Evolutionary conservation across 2,888 invertebrate genomes (phyloP), one percentile per base, ranked within the genome.

Genomic region (Eurytoma adleriae): DNA sequence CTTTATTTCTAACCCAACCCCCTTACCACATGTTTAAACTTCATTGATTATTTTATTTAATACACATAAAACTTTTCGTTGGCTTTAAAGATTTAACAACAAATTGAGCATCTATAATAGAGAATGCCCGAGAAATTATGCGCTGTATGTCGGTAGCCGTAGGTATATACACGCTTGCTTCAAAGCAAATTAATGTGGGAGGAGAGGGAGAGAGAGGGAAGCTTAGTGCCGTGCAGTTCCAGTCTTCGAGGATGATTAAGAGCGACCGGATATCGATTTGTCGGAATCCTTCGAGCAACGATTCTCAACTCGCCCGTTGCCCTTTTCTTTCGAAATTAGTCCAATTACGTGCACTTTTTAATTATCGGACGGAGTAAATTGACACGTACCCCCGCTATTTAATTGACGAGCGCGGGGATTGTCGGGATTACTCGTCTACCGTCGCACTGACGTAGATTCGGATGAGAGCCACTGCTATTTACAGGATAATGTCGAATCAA

Each of bases 191-290:
- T 80, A 80, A 80, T 77, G 77, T 67, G 68, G 68, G 61, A 67
- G 64, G 79, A 4, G 56, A 12, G 66, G 57, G 66, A 52, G 54
- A 14, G 56, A 16, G 24, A 66, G 71, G 62, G 71, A 69, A 67
- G 77, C 77, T 77, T 68, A 62, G 80, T 50, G 13, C 69, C n/a
- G 57, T 30, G 69, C 54, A 76, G 66, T 62, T 75, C 68, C 62
- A 68, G 72, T 77, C 77, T 80, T 80, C 72, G 76, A 73, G 76
- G 80, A 80, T 80, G 80, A 80, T 80, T 80, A 80, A 80, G 77
- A 80, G 80, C 80, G 77, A 77, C 24, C 80, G 72, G 78, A 79
- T 85, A 85, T 85, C 83, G 83, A 83, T 83, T 84, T 81, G 78
- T 72, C 50, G 73, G 70, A 82, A 84, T 83, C 84, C 84, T 83